Conservation (phyloP, 2,797 vertebrate genomes). For the Silurus lanzhouensis region DNA sequence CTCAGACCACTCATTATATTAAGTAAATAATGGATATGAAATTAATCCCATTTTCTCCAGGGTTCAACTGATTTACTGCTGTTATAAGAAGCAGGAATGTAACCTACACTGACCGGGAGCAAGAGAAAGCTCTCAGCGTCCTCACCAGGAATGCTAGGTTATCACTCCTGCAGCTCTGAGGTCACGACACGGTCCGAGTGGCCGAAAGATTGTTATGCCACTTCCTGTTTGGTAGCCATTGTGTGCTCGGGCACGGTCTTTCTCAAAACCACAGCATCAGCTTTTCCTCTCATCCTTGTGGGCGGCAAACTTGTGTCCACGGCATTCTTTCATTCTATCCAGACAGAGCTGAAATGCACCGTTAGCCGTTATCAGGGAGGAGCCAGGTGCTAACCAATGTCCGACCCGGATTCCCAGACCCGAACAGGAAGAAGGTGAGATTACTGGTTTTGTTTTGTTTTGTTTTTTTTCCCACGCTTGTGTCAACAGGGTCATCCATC, state of each 20-base stretch:
- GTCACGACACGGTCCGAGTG: constrained; percentile 59
- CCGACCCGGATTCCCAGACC: constrained; percentile 67
- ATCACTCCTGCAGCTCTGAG: constrained; percentile 65
- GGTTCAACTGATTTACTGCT: constrained; percentile 37
- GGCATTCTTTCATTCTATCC: constrained; percentile 20
- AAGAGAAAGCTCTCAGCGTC: constrained; percentile 6
- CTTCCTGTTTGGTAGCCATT: constrained; percentile 73
- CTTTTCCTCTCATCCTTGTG: constrained; percentile 57
- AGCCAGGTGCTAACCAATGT: constrained; percentile 16
- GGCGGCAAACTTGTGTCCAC: constrained; percentile 40
- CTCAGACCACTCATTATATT: background rate
- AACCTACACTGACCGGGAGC: constrained; percentile 25
- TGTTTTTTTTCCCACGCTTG: constrained; percentile 60
- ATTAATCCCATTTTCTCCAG: background rate
- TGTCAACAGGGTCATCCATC: constrained; percentile 67
- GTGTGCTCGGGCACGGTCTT: constrained; percentile 61
- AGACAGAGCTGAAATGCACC: background rate
- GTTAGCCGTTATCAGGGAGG: constrained; percentile 5
- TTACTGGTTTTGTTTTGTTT: constrained; percentile 64
- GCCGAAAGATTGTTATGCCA: constrained; percentile 67
- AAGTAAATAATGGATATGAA: background rate
- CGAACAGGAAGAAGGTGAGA: constrained; percentile 73
- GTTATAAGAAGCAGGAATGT: constrained; percentile 15
- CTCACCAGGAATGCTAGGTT: constrained; percentile 50
- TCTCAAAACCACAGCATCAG: constrained; percentile 58